Conservation (phyloP, 2,113 vertebrate genomes). For the Crotophaga sulcirostris region DNA sequence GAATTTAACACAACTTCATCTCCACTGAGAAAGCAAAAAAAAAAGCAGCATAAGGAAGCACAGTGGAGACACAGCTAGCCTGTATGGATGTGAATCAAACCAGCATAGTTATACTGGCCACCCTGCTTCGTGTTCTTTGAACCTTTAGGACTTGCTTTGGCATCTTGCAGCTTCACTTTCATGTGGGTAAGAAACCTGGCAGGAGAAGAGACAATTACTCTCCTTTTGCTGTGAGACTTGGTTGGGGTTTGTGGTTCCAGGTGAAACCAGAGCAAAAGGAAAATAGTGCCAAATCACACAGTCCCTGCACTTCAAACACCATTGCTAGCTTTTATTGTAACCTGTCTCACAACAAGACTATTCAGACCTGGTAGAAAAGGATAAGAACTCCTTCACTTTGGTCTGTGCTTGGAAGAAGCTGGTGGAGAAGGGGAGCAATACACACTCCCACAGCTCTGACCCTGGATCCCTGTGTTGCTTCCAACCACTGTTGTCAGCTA, state of each 20-base stretch:
- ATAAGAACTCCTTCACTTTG: not conserved
- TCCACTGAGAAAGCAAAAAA: not conserved
- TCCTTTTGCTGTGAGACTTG: not conserved
- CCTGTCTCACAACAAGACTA: not conserved
- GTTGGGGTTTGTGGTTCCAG: not conserved
- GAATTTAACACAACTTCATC: not conserved
- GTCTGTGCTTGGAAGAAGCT: not conserved
- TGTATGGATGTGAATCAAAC: not conserved
- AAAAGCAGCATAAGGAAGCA: not conserved
- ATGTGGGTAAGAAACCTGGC: not conserved
- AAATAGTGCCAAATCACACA: not conserved
- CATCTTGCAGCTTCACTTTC: not conserved
- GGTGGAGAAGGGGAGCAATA: not conserved
- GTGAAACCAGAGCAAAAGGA: not conserved
- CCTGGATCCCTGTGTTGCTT: not conserved
- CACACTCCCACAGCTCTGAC: not conserved
- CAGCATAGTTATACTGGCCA: not conserved
- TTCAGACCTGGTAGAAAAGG: not conserved
- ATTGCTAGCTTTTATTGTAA: not conserved
- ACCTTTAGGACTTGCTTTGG: not conserved
- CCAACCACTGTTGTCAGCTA: not conserved
- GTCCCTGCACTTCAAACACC: not conserved
- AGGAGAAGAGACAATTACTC: not conserved
- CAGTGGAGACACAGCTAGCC: not conserved
- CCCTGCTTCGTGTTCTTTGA: not conserved